Evolutionary conservation across 2,797 vertebrate species (phyloP), one percentile per base, ranked within the genome.

Genomic region (Eremophila alpestris): DNA sequence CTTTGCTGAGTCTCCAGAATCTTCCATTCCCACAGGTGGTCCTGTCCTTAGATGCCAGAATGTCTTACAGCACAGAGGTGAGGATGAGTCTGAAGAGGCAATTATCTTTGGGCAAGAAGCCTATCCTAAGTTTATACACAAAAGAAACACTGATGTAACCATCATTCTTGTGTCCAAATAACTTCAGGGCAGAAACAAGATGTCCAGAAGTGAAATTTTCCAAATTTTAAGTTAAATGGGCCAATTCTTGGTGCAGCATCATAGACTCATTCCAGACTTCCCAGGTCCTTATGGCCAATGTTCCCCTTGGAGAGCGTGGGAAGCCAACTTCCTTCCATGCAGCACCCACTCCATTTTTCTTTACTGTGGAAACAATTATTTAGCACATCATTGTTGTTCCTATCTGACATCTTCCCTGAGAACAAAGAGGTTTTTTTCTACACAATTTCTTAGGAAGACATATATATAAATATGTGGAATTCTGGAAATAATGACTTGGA

Each of bases 301-400:
- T 13, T 58, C 19, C 13, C 6, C 23, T 56, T 0, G 0, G 54
- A 81, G 41, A 3, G 24, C 23, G 19, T 0, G 0, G 38, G 32
- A 67, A 55, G 18, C 10, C 54, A 48, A 70, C 7, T 30, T 51
- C 48, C 36, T 67, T 22, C 45, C 54, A 32, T 18, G 56, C 30
- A 76, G 32, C 16, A 32, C 7, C 11, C 12, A 6, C 38, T 73
- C 45, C 29, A 4, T 56, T 64, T 74, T 30, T 46, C 32, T 5
- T 46, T 67, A 27, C 27, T 36, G 15, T 71, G 51, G n/a, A 90
- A 79, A 89, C 7, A 54, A 51, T 43, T 70, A 78, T 48, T 91
- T 40, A 68, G 30, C 5, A 13, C 14, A 49, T 65, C 1, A 2
- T 12, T 70, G 32, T 45, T 80, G 16, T 21, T 79, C 14, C 22